Percentiles rank a stretch among this genome's conserved stretches.
Evolutionary conservation across 1,140 invertebrate genomes (phyloP).

Genomic region (Brachionus sp.): DNA sequence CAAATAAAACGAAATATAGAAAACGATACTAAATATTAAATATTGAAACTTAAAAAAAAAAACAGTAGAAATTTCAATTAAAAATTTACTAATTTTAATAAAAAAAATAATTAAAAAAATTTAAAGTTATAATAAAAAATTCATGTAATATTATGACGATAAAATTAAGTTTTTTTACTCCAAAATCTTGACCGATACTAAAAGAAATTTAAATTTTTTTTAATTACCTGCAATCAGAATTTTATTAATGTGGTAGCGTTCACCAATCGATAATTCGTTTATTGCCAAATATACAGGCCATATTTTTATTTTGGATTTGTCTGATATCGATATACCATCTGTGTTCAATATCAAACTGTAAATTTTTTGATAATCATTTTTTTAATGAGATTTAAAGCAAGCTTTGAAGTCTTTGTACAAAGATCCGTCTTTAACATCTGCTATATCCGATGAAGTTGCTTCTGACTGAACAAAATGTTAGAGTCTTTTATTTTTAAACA

Average conservation of each 20-base stretch:
- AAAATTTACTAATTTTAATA: background rate
- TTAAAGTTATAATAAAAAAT: background rate
- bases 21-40: background rate
- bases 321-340: background rate
- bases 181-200: background rate
- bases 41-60: background rate
- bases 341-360: slow-evolving; percentile 8
- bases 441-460: background rate
- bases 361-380: background rate
- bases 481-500: background rate
- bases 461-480: background rate
- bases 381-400: background rate
- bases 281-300: background rate
- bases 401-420: background rate
- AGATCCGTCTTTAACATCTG: background rate
- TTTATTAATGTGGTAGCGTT: background rate
- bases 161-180: background rate
- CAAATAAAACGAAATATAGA: background rate
- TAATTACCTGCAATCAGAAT: background rate
- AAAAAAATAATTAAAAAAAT: background rate
- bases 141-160: background rate
- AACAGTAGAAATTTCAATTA: background rate
- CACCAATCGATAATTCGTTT: background rate
- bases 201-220: background rate
- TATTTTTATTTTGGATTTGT: background rate